phyloP scores from a whole-genome alignment of 2,797 vertebrate genomes.

The Microctenopoma stevenorrisi region DNA sequence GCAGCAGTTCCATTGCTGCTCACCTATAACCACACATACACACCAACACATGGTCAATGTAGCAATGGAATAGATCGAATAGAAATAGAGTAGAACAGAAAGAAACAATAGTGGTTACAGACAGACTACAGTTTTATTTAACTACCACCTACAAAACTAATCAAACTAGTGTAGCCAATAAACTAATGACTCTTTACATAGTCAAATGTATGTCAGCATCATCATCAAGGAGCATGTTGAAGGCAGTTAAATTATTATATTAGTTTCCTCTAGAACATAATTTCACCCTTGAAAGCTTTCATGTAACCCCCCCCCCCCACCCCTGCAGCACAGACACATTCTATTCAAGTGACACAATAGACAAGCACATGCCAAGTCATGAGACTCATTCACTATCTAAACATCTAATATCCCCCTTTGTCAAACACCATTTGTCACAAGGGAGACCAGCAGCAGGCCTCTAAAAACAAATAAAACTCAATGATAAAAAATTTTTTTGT shows the following conservation, averaged over 20 bases:
- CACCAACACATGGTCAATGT: slow-evolving; percentile 9
- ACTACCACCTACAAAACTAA: not conserved
- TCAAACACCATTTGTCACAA: slow-evolving; percentile 48
- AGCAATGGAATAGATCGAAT: too few species aligned
- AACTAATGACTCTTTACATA: not conserved
- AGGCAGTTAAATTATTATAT: slow-evolving; percentile 5
- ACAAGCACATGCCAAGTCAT: slow-evolving; percentile 72
- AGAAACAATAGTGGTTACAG: not conserved
- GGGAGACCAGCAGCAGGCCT: slow-evolving; percentile 31
- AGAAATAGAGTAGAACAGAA: not conserved
- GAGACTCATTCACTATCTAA: slow-evolving; percentile 70
- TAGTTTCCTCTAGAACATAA: slow-evolving; percentile 6
- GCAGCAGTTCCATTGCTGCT: slow-evolving; percentile 90
- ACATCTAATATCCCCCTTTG: slow-evolving; percentile 68
- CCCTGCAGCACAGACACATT: slow-evolving; percentile 50
- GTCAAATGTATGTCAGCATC: not conserved
- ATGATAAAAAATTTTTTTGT: slow-evolving; percentile 17
- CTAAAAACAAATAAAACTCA: slow-evolving; percentile 35
- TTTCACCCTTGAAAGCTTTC: slow-evolving; percentile 11
- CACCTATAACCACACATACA: slow-evolving; percentile 77
- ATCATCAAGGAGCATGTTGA: slow-evolving; percentile 10
- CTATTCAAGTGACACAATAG: slow-evolving; percentile 71
- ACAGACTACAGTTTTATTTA: not conserved
- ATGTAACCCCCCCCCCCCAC: slow-evolving; percentile 2
- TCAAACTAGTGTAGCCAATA: not conserved